These are phyloP conservation scores for Melanchra persicariae DNA, from an alignment of 2,888 invertebrate species.

Conservation along the genomic window DNA sequence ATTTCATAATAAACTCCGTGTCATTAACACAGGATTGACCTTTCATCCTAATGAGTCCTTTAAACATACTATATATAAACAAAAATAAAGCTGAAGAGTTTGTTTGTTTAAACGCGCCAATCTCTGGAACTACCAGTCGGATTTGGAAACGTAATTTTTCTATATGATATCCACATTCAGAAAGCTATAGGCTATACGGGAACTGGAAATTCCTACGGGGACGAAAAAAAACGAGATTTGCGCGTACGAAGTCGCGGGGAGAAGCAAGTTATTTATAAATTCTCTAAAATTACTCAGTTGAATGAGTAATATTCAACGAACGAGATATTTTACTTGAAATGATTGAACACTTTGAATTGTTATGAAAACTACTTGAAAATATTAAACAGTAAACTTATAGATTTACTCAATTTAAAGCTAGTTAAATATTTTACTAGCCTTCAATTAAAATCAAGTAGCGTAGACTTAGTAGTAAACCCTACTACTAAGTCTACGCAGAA, in stretches of 20 bases:
- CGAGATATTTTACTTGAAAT: slow-evolving; percentile 15
- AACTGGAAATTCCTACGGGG: too few species aligned
- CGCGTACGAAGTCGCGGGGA: too few species aligned
- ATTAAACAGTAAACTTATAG: not conserved
- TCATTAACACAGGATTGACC: slow-evolving; percentile 2
- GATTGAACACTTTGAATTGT: not conserved
- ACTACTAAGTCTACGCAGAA: not conserved
- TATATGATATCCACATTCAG: too few species aligned
- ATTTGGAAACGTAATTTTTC: too few species aligned
- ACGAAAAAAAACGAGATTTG: too few species aligned
- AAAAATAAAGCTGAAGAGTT: too few species aligned
- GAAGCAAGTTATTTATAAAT: not conserved
- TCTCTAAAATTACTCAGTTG: slow-evolving; percentile 11
- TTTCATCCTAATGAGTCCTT: slow-evolving; percentile 13
- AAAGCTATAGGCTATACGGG: too few species aligned
- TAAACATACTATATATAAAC: too few species aligned
- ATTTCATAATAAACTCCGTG: slow-evolving; percentile 6
- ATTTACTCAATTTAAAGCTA: not conserved
- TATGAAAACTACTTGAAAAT: slow-evolving; percentile 6
- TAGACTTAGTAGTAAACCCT: too few species aligned
- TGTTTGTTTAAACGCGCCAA: too few species aligned
- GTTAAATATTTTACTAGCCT: slow-evolving; percentile 17
- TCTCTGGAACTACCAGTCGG: too few species aligned
- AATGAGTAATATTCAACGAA: slow-evolving; percentile 8
- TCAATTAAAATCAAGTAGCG: not conserved